Conservation (phyloP, 2,113 vertebrate species). For the Talpa occidentalis region DNA sequence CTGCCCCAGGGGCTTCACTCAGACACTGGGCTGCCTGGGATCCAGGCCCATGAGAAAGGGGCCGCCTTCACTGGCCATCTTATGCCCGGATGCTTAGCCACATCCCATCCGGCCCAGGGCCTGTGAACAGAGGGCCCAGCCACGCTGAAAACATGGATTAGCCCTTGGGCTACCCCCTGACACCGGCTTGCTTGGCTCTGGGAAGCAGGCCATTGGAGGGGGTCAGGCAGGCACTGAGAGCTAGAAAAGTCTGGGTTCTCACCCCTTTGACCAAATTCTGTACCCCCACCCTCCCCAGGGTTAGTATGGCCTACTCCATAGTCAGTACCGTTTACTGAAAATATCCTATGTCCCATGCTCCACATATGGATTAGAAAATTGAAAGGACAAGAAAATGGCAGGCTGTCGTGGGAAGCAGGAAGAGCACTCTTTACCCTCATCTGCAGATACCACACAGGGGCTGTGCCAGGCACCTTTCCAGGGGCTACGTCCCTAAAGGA, state of each 20-base stretch:
- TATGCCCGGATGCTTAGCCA: conserved; percentile 95
- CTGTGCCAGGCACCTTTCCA: background rate
- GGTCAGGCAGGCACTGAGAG: conserved; percentile 68
- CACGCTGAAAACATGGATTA: conserved; percentile 96
- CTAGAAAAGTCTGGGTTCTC: conserved; percentile 72
- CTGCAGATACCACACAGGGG: background rate
- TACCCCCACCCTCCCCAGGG: background rate
- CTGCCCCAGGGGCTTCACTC: conserved; percentile 80
- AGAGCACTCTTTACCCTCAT: background rate
- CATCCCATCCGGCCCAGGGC: conserved; percentile 99
- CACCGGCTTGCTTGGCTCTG: conserved; percentile 66
- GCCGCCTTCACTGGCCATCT: conserved; percentile 90
- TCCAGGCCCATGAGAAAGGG: conserved; percentile 94
- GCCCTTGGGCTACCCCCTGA: conserved; percentile 90
- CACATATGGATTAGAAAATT: background rate
- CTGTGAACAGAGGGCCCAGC: conserved; percentile 96
- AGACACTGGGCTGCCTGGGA: conserved; percentile 93
- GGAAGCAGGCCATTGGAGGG: conserved; percentile 75
- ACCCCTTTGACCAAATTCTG: conserved; percentile 45
- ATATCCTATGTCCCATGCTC: conserved; percentile 5
- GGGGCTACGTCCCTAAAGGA: background rate
- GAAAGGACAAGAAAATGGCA: background rate
- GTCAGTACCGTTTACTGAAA: conserved; percentile 56
- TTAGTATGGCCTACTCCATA: background rate
- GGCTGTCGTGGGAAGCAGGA: background rate